phyloP scores from a whole-genome alignment of 1,140 invertebrate genomes.

The Planococcus citri region DNA sequence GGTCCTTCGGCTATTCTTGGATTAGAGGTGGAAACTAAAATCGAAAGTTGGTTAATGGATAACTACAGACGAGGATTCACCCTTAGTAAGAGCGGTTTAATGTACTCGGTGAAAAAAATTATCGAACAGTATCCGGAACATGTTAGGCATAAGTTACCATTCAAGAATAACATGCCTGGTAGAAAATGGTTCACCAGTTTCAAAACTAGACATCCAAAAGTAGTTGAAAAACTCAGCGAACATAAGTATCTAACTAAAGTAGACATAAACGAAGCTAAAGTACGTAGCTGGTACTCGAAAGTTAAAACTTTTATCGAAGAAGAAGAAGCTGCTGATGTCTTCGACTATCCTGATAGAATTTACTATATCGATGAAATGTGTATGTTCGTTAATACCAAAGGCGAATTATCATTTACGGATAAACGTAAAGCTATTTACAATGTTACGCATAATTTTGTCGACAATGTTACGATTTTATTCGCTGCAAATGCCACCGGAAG shows the following conservation, averaged over 20 bases:
- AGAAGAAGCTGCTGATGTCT: slow-evolving; percentile 29
- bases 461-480: slow-evolving; percentile 30
- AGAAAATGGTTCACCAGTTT: slow-evolving; percentile 26
- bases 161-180: slow-evolving; percentile 21
- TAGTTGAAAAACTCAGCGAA: slow-evolving; percentile 23
- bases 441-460: background rate
- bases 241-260: background rate
- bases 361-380: slow-evolving; percentile 35
- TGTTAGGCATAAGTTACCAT: background rate
- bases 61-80: slow-evolving; percentile 12
- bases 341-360: slow-evolving; percentile 30
- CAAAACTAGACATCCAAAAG: slow-evolving; percentile 29
- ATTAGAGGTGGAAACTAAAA: background rate
- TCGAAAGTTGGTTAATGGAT: slow-evolving; percentile 9
- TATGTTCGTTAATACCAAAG: slow-evolving; percentile 32
- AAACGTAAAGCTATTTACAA: slow-evolving; percentile 29
- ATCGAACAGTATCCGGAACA: background rate
- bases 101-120: slow-evolving; percentile 10
- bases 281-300: background rate
- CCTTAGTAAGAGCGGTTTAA: slow-evolving; percentile 3
- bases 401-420: slow-evolving; percentile 31
- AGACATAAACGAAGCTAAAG: slow-evolving; percentile 9
- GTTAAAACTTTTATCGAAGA: background rate
- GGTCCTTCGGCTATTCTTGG: background rate
- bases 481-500: slow-evolving; percentile 32